Evolutionary conservation across 2,113 vertebrate genomes (phyloP).

Genomic region (Dascyllus trimaculatus): DNA sequence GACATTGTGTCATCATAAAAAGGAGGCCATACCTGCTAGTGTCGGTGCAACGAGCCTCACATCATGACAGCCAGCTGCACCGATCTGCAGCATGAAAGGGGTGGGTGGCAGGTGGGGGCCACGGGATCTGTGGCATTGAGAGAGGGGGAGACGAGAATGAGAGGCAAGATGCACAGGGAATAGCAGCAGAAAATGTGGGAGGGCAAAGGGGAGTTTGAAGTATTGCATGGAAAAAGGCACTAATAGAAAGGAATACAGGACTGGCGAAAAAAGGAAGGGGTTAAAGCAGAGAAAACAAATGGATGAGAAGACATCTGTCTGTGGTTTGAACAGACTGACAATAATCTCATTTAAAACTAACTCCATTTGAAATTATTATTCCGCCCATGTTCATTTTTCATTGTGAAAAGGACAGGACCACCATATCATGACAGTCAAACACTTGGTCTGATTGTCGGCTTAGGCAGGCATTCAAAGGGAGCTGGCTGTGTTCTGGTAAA

Average conservation of each 20-base stretch:
- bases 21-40: slow-evolving; percentile 68
- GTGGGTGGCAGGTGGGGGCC: slow-evolving; percentile 63
- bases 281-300: slow-evolving; percentile 19
- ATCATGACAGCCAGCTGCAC: slow-evolving; percentile 70
- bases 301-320: slow-evolving; percentile 16
- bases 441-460: slow-evolving; percentile 26
- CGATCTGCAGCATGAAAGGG: slow-evolving; percentile 63
- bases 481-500: slow-evolving; percentile 24
- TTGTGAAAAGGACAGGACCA: neutral
- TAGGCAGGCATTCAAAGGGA: slow-evolving; percentile 34
- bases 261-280: neutral
- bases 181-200: slow-evolving; percentile 20
- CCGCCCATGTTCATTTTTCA: slow-evolving; percentile 18
- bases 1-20: slow-evolving; percentile 76
- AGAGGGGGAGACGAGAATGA: slow-evolving; percentile 7
- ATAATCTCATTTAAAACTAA: slow-evolving; percentile 26
- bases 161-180: slow-evolving; percentile 21
- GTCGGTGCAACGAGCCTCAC: slow-evolving; percentile 63
- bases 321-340: slow-evolving; percentile 15
- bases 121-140: slow-evolving; percentile 50
- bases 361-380: slow-evolving; percentile 22
- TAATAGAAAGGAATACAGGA: slow-evolving; percentile 8
- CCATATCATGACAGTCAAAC: slow-evolving; percentile 7
- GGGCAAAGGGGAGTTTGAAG: slow-evolving; percentile 42
- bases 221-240: slow-evolving; percentile 18